Evolutionary conservation across 2,888 invertebrate species (phyloP).

Genomic region (Aphodius granarius): DNA sequence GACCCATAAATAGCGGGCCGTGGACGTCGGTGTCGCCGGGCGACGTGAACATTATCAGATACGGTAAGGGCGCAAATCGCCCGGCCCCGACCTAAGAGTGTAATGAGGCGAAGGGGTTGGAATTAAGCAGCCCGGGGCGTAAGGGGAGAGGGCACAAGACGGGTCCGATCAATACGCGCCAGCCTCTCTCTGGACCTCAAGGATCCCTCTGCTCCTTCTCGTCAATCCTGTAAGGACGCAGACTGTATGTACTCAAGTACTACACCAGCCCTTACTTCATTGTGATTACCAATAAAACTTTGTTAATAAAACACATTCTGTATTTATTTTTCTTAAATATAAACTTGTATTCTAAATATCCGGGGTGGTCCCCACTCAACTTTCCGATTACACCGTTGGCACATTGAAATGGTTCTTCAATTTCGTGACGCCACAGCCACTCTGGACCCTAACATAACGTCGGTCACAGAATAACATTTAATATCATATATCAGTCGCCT

Average conservation of each 20-base stretch:
- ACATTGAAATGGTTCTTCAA: too few species aligned
- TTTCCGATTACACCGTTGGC: too few species aligned
- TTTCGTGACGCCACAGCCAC: too few species aligned
- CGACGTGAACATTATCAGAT: conserved; percentile 47
- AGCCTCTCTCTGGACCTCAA: conserved; percentile 42
- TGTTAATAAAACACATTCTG: too few species aligned
- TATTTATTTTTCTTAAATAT: too few species aligned
- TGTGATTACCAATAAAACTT: too few species aligned
- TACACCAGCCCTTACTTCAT: background rate
- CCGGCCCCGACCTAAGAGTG: conserved; percentile 49
- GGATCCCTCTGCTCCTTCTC: conserved; percentile 43
- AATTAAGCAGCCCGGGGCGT: conserved; percentile 46
- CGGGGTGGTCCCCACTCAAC: too few species aligned
- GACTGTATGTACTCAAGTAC: background rate
- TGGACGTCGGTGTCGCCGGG: conserved; percentile 20
- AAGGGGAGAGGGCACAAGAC: conserved; percentile 44
- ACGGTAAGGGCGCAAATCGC: conserved; percentile 51
- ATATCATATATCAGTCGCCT: too few species aligned
- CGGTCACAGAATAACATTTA: too few species aligned
- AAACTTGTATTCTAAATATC: too few species aligned
- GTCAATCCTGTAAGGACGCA: background rate
- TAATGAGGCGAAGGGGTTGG: conserved; percentile 53
- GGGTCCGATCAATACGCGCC: conserved; percentile 49
- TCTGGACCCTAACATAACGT: too few species aligned
- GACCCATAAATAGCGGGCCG: conserved; percentile 33